Evolutionary conservation across 2,113 vertebrate species (phyloP).

Genomic region (Aphyosemion australe): DNA sequence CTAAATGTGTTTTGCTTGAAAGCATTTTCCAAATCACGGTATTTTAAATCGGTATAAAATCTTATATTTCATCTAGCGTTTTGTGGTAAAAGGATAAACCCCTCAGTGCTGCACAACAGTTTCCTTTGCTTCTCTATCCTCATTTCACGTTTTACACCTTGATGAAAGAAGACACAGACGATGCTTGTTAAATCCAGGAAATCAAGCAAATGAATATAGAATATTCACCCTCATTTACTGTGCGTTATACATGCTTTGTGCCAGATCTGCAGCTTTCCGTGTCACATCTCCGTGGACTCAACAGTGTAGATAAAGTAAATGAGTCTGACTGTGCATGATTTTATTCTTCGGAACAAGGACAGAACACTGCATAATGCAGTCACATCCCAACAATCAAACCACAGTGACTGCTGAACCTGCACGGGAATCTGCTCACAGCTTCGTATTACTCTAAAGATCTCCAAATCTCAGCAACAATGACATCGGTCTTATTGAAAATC

Average conservation of each 20-base stretch:
- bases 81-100: neutral
- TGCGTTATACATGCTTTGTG: slow-evolving; percentile 33
- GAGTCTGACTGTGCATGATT: slow-evolving; percentile 35
- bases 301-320: slow-evolving; percentile 18
- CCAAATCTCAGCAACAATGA: slow-evolving; percentile 32
- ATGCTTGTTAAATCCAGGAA: slow-evolving; percentile 28
- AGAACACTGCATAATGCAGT: slow-evolving; percentile 18
- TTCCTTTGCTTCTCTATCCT: neutral
- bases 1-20: no score
- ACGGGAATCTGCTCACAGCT: slow-evolving; percentile 18
- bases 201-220: slow-evolving; percentile 40
- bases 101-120: no score
- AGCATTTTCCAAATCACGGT: neutral
- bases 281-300: slow-evolving; percentile 47
- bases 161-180: slow-evolving; percentile 36
- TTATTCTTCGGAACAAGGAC: slow-evolving; percentile 9
- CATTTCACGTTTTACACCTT: slow-evolving; percentile 24
- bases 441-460: slow-evolving; percentile 18
- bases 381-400: slow-evolving; percentile 40
- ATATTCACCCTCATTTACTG: slow-evolving; percentile 43
- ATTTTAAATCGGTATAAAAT: no score
- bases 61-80: neutral
- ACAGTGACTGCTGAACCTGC: slow-evolving; percentile 19
- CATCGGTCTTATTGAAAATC: slow-evolving; percentile 43
- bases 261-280: slow-evolving; percentile 24